These are phyloP conservation scores for Dorcus hopei DNA, from an alignment of 2,888 invertebrate species.

Conservation along the genomic window DNA sequence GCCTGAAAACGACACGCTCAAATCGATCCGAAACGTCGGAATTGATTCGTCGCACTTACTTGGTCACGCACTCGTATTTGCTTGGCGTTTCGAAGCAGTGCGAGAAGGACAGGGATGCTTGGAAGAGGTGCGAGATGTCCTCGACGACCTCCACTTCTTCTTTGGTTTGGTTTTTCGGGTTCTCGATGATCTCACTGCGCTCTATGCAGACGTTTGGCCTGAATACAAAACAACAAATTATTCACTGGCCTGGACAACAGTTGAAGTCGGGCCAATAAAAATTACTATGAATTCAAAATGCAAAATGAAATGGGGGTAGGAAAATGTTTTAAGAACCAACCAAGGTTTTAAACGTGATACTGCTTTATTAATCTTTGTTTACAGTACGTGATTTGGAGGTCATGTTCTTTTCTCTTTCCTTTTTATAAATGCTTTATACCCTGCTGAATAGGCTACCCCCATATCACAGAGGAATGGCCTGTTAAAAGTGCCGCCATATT, in stretches of 20 bases:
- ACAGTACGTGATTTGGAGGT: too few relatives aligned
- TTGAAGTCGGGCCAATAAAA: too few relatives aligned
- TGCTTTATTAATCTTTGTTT: too few relatives aligned
- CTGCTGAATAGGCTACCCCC: too few relatives aligned
- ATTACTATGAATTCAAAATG: too few relatives aligned
- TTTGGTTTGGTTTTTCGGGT: slow-evolving; percentile 36
- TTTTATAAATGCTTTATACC: too few relatives aligned
- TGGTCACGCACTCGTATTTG: slow-evolving; percentile 55
- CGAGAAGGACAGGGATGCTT: slow-evolving; percentile 50
- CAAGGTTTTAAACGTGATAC: too few relatives aligned
- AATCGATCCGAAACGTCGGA: neutral
- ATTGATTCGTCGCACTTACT: slow-evolving; percentile 39
- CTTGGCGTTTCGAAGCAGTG: slow-evolving; percentile 51
- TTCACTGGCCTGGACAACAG: neutral
- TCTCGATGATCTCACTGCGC: slow-evolving; percentile 52
- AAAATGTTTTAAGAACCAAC: too few relatives aligned
- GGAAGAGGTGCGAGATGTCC: slow-evolving; percentile 42
- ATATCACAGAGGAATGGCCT: too few relatives aligned
- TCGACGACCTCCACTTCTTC: slow-evolving; percentile 36
- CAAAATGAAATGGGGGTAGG: too few relatives aligned
- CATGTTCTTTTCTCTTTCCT: too few relatives aligned
- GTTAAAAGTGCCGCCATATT: too few relatives aligned
- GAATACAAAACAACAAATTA: slow-evolving; percentile 23
- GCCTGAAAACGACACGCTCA: slow-evolving; percentile 42
- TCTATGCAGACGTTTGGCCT: slow-evolving; percentile 65